phyloP scores from a whole-genome alignment of 2,113 vertebrate genomes.

The Charadrius vociferus region DNA sequence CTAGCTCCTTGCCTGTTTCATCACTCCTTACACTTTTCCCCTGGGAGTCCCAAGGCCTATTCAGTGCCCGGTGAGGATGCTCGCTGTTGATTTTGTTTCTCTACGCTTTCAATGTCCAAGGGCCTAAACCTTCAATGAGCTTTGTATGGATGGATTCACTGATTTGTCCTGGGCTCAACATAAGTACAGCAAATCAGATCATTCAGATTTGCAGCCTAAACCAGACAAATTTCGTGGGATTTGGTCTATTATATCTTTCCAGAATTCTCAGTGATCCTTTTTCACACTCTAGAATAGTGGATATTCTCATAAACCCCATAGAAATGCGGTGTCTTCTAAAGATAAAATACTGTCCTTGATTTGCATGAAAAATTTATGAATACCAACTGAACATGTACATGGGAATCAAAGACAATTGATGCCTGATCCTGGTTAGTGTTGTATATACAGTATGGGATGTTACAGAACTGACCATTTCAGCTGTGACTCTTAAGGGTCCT shows the following conservation, averaged over 20 bases:
- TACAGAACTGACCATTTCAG: not conserved
- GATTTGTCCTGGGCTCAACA: constrained; percentile 7
- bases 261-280: constrained; percentile 56
- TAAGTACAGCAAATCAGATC: constrained; percentile 43
- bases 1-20: not conserved
- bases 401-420: not conserved
- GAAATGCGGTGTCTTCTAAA: constrained; percentile 57
- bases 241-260: constrained; percentile 32
- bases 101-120: not conserved
- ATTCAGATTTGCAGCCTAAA: constrained; percentile 50
- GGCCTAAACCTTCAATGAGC: constrained; percentile 15
- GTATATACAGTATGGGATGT: not conserved
- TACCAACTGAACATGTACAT: constrained; percentile 34
- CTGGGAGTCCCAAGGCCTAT: not conserved
- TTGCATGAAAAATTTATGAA: constrained; percentile 62
- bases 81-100: not conserved
- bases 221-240: constrained; percentile 27
- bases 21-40: not conserved
- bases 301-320: constrained; percentile 50
- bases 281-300: constrained; percentile 31
- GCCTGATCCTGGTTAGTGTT: constrained; percentile 13
- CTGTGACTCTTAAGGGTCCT: not conserved
- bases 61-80: not conserved
- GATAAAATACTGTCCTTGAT: constrained; percentile 69
- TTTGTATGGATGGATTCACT: constrained; percentile 47